Evolutionary conservation across 2,113 vertebrate species (phyloP), one percentile per base, ranked within the genome.

Genomic region (Circaetus cinerascens): DNA sequence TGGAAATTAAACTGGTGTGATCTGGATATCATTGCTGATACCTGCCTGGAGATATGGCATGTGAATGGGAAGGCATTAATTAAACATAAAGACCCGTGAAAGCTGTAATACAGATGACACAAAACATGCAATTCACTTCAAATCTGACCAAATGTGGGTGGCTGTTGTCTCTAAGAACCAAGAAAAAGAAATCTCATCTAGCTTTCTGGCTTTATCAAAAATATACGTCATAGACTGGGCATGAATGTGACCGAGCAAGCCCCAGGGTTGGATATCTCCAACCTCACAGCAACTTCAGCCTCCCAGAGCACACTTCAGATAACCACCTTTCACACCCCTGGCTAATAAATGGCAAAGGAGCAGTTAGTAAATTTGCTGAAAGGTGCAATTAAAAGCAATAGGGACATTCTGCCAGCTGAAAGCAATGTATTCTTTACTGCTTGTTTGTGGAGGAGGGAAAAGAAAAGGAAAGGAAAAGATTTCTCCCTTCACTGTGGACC

Each of bases 401-500:
- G 69, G 75, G 72, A 87, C 84, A 69, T 91, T 76, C 92, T 93
- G 90, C 77, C 85, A 10, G 18, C 87, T 93, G 38, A 78, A 95
- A 94, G 73, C 85, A 87, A 59, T 2, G 75, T 95, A 85, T 94
- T 97, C 85, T 95, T 95, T 89, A 64, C 91, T 89, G 60, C 62
- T 96, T 80, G 77, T 78, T 87, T 85, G 86, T 29, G 81, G 62
- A 88, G 66, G 59, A 86, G 10, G 32, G 66, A 79, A 71, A 93
- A 86, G 73, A 77, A 96, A 75, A 94, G 62, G 79, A 71, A 83
- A 87, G 86, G 86, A 63, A 97, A 88, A 89, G 85, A 90, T 77
- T 92, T 77, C 63, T 81, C 56, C 25, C 38, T 29, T 76, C 59
- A 11, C 83, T 41, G 51, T 48, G 82, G 98, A 98, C 98, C 98